Evolutionary conservation across 1,140 invertebrate genomes (phyloP).

Genomic region (Bombus haemorrhoidalis): DNA sequence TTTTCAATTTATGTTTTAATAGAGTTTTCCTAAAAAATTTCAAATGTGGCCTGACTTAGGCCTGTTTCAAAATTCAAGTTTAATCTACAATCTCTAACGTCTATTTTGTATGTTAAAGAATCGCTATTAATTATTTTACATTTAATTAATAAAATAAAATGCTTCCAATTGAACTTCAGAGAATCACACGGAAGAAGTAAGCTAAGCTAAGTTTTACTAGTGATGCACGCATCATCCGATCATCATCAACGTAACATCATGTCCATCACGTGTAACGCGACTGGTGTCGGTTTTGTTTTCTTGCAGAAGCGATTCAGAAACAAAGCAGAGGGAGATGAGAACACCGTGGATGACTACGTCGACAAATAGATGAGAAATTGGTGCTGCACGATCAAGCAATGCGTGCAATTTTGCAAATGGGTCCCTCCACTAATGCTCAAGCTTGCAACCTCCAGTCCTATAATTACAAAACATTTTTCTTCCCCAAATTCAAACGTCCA

Average conservation of each 20-base stretch:
- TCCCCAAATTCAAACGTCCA: neutral
- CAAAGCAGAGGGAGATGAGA: slow-evolving; percentile 63
- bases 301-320: slow-evolving; percentile 79
- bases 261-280: slow-evolving; percentile 58
- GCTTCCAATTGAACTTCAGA: slow-evolving; percentile 13
- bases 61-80: neutral
- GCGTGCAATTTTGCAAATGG: slow-evolving; percentile 56
- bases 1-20: neutral
- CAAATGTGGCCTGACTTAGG: neutral
- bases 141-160: neutral
- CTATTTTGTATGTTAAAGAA: neutral
- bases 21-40: neutral
- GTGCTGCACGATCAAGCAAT: slow-evolving; percentile 56
- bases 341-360: slow-evolving; percentile 67
- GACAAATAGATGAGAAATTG: slow-evolving; percentile 70
- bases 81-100: neutral
- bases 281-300: slow-evolving; percentile 73
- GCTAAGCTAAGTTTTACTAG: slow-evolving; percentile 14
- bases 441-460: slow-evolving; percentile 38
- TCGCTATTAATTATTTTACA: neutral
- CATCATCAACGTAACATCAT: slow-evolving; percentile 36
- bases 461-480: slow-evolving; percentile 12
- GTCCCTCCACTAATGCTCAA: slow-evolving; percentile 59
- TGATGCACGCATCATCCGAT: slow-evolving; percentile 45
- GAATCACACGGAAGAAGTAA: neutral